A percentile compares a stretch with the other conserved stretches of the same genome.
These are phyloP conservation scores for Dorcus parallelipipedus DNA, from an alignment of 2,888 invertebrate species.

Conservation along the genomic window DNA sequence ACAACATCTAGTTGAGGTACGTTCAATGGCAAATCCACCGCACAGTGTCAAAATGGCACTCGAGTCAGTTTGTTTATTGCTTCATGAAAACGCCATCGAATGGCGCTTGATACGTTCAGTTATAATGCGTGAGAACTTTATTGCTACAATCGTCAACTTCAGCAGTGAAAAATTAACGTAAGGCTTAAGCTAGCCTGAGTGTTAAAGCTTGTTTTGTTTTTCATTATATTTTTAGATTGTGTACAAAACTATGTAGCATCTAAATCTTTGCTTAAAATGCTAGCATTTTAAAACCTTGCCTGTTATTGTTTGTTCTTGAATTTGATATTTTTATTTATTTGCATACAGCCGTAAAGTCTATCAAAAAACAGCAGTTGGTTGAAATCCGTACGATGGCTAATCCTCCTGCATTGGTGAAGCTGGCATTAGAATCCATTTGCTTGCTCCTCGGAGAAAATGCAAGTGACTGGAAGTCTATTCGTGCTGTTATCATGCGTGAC, in stretches of 20 bases:
- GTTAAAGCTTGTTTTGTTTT: slow-evolving; percentile 10
- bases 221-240: background rate
- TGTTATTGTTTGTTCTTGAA: background rate
- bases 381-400: slow-evolving; percentile 98
- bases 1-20: slow-evolving; percentile 91
- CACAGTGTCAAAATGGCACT: slow-evolving; percentile 88
- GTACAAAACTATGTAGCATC: background rate
- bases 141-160: slow-evolving; percentile 91
- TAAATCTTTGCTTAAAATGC: background rate
- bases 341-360: slow-evolving; percentile 90
- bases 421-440: slow-evolving; percentile 98
- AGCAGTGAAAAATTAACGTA: slow-evolving; percentile 91
- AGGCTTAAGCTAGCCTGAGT: slow-evolving; percentile 46
- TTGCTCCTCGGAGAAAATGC: slow-evolving; percentile 96
- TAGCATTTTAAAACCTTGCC: background rate
- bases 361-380: slow-evolving; percentile 98
- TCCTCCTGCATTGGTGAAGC: slow-evolving; percentile 95
- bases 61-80: slow-evolving; percentile 89
- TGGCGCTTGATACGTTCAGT: slow-evolving; percentile 92
- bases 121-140: slow-evolving; percentile 94
- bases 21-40: slow-evolving; percentile 93
- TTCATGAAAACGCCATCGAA: slow-evolving; percentile 86
- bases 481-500: slow-evolving; percentile 96
- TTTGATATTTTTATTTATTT: slow-evolving; percentile 7
- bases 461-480: slow-evolving; percentile 98